Conservation (phyloP, 2,797 vertebrate species). For the Sternotherus odoratus region DNA sequence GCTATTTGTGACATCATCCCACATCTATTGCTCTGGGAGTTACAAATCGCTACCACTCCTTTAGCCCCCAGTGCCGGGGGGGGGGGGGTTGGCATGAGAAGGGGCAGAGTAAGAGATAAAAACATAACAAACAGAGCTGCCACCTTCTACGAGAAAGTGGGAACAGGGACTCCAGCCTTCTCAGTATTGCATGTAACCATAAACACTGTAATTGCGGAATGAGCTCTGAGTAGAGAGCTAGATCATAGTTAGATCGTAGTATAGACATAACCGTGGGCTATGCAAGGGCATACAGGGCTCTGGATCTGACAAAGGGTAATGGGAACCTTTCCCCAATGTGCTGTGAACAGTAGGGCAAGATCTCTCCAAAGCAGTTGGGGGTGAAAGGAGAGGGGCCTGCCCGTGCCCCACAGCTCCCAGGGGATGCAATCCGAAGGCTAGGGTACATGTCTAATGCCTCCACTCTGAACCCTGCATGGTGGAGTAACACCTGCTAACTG, state of each 20-base stretch:
- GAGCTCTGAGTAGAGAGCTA: background rate
- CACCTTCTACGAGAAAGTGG: slow-evolving; percentile 17
- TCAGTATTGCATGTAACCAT: background rate
- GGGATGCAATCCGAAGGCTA: background rate
- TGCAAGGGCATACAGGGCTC: accelerated
- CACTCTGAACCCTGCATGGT: background rate
- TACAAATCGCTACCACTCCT: slow-evolving; percentile 67
- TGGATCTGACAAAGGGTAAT: background rate
- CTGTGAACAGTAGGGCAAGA: background rate
- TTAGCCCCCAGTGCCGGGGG: background rate
- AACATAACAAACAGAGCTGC: slow-evolving; percentile 29
- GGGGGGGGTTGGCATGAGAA: background rate
- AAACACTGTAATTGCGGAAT: accelerated
- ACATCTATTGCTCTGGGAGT: slow-evolving; percentile 67
- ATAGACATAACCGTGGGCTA: background rate
- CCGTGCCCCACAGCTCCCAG: background rate
- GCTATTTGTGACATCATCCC: slow-evolving; percentile 67
- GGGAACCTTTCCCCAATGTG: accelerated
- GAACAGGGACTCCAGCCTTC: background rate
- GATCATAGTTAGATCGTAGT: too few relatives aligned
- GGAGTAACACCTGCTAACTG: background rate
- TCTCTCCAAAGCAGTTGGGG: background rate
- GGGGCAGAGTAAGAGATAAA: background rate
- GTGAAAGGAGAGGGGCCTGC: background rate
- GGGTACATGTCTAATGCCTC: accelerated